Evolutionary conservation across 2,888 invertebrate species (phyloP), one percentile per base, ranked within the genome.

Genomic region (Heteromyza rotundicornis): DNA sequence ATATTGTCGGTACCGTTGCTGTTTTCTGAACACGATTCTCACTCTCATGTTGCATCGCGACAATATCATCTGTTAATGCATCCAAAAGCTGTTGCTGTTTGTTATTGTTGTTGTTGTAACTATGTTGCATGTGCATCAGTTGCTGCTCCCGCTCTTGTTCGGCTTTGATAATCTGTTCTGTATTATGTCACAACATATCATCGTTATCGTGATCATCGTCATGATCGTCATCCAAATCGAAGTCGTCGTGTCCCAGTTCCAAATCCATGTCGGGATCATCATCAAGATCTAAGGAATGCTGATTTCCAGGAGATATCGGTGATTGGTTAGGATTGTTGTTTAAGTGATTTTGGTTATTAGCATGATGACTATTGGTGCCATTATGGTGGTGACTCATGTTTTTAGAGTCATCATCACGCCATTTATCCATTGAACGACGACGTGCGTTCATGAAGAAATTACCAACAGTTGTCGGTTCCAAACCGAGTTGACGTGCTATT

Each of bases 381-480:
- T 58, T 53, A 24, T 27, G 58, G 10, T 64, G 27, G 23, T 73
- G 63, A 16, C 68, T 69, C 17, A 70, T 49, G 57, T 74, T 76
- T 47, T 80, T 82, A 1, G 71, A 67, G 51, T 92, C 95, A 77
- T 96, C 96, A 80, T 97, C 97, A 83, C 95, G 93, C 97, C 98
- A 98, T 80, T 98, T 98, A 85, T 98, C 98, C 94, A 94, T 94
- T 2, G 94, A 94, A 70, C 99, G 89, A 73, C 99, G 89, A 64
- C 98, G 88, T n/a, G 99, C 99, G 84, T 99, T 99, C 99, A 99
- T 99, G 86, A 99, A 99, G 88, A 99, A 99, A 84, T 99, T 99
- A 55, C 98, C 98, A 63, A 98, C 98, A 12, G 98, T 98, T 59
- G 96, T 96, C 58, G 98, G 96, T 82, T 98, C 97, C 70, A 98